A percentile compares a stretch with the other conserved stretches of the same genome.
These are phyloP conservation scores for Spea hammondii DNA, from an alignment of 2,797 vertebrate genomes.

Conservation along the genomic window DNA sequence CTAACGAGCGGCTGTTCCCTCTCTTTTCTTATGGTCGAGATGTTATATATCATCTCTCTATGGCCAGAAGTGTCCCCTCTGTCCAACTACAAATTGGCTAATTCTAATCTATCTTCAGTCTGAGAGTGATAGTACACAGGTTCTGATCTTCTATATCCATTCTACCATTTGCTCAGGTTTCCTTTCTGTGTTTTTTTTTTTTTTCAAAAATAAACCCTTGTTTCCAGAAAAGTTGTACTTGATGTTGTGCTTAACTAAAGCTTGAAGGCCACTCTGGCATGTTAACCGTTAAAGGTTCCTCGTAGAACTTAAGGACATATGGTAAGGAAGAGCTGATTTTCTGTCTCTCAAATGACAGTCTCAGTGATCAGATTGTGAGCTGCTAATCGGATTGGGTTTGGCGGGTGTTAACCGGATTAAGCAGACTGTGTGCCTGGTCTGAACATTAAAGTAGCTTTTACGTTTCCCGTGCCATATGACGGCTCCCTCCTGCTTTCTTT, in stretches of 20 bases:
- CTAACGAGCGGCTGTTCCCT: too few relatives aligned
- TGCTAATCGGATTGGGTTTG: conserved; percentile 66
- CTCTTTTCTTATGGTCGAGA: too few relatives aligned
- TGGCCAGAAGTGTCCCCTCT: too few relatives aligned
- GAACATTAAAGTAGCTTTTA: conserved; percentile 52
- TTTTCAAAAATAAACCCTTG: not conserved
- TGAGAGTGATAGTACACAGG: not conserved
- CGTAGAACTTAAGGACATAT: conserved; percentile 37
- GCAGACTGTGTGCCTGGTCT: conserved; percentile 54
- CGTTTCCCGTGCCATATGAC: not conserved
- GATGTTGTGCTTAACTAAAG: too few relatives aligned
- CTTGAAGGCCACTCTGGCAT: not conserved
- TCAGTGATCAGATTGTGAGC: conserved; percentile 59
- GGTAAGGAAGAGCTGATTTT: conserved; percentile 28
- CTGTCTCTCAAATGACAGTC: conserved; percentile 34
- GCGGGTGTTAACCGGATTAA: conserved; percentile 67
- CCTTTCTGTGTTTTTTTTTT: not conserved
- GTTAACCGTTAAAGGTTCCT: conserved; percentile 11
- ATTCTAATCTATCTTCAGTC: too few relatives aligned
- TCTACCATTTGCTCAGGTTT: not conserved
- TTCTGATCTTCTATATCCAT: conserved; percentile 5
- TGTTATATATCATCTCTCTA: too few relatives aligned
- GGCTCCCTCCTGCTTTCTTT: conserved; percentile 14
- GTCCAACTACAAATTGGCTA: too few relatives aligned
- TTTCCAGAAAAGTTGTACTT: not conserved